Evolutionary conservation across 2,797 vertebrate species (phyloP).

Genomic region (Thripadectes ignobilis): DNA sequence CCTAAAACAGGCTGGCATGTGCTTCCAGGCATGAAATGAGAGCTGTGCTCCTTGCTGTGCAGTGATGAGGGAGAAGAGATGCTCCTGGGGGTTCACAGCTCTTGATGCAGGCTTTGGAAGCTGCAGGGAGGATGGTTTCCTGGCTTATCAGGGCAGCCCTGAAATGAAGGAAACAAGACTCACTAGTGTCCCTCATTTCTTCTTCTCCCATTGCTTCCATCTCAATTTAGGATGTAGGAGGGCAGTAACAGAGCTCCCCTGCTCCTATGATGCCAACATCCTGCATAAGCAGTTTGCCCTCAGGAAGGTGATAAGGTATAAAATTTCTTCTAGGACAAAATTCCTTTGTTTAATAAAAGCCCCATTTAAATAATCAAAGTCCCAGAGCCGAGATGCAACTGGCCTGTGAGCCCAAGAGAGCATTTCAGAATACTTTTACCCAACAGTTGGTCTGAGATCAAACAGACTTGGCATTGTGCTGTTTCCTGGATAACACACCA

Average conservation of each 20-base stretch:
- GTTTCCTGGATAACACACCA: slow-evolving; percentile 62
- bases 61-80: not conserved
- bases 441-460: slow-evolving; percentile 63
- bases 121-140: not conserved
- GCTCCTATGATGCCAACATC: not conserved
- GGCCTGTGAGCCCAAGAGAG: slow-evolving; percentile 11
- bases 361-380: slow-evolving; percentile 21
- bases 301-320: not conserved
- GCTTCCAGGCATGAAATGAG: not conserved
- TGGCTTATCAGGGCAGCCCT: not conserved
- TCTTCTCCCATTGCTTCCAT: not conserved
- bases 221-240: not conserved
- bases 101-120: not conserved
- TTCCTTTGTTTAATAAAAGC: slow-evolving; percentile 24
- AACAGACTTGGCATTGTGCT: slow-evolving; percentile 46
- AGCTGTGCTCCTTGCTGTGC: not conserved
- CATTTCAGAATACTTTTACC: slow-evolving; percentile 51
- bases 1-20: not conserved
- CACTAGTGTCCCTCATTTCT: not conserved
- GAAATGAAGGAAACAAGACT: not conserved
- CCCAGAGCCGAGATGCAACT: not conserved
- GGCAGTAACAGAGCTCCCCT: not conserved
- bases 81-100: not conserved
- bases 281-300: not conserved
- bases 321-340: not conserved